Percentiles rank a stretch among this genome's conserved stretches.
Conservation (phyloP, 1,140 invertebrate genomes). For the Stenopsyche tienmushanensis region DNA sequence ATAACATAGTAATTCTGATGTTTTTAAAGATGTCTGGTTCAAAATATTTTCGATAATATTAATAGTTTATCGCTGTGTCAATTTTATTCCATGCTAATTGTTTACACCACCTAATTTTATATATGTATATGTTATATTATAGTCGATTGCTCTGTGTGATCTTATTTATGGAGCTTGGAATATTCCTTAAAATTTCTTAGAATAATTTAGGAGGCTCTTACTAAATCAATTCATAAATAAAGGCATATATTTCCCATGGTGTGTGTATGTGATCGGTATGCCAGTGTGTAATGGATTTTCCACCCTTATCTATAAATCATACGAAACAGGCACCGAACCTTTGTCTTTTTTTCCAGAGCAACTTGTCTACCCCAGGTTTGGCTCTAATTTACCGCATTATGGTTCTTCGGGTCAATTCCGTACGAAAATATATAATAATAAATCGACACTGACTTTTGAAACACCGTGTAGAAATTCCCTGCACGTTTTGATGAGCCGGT, state of each 20-base stretch:
- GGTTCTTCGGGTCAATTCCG: constrained; percentile 11
- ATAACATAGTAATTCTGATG: too few species aligned
- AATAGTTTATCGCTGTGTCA: too few species aligned
- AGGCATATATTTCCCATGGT: neutral
- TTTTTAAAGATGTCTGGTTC: too few species aligned
- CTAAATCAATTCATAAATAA: neutral
- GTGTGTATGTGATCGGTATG: constrained; percentile 13
- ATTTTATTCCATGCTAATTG: neutral
- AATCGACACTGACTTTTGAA: neutral
- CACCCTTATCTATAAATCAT: constrained; percentile 32
- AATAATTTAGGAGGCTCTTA: neutral
- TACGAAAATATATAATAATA: neutral
- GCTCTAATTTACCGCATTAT: constrained; percentile 31
- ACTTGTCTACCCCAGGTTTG: constrained; percentile 26
- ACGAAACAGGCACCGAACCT: constrained; percentile 27
- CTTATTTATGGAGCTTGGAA: neutral
- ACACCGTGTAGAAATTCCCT: neutral
- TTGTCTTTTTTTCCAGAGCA: constrained; percentile 29
- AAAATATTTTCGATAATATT: too few species aligned
- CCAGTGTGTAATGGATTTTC: constrained; percentile 32
- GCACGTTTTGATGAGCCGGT: too few species aligned
- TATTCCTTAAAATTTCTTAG: neutral
- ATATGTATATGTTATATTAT: neutral
- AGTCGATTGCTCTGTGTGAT: neutral
- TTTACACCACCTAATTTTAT: neutral